Percentiles rank a stretch among this genome's conserved stretches.
These are phyloP conservation scores for Capitulum mitella DNA, from an alignment of 2,888 invertebrate genomes.

Conservation along the genomic window DNA sequence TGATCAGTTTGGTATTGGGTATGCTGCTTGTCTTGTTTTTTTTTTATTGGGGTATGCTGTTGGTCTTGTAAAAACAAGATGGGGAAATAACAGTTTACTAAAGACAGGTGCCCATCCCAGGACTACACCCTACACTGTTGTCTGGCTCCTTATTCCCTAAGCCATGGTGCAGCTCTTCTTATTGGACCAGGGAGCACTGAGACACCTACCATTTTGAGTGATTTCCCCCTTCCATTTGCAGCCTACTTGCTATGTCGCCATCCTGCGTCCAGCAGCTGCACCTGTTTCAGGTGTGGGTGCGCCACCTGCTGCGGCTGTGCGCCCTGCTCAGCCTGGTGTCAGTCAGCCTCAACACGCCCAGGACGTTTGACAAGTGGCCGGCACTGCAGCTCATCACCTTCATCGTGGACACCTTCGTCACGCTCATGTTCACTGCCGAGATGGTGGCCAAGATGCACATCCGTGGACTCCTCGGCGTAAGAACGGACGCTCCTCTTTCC, in stretches of 20 bases:
- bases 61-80: not conserved
- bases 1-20: not conserved
- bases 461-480: conserved; percentile 62
- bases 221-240: not conserved
- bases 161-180: not conserved
- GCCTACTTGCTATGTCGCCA: not conserved
- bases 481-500: too few relatives aligned
- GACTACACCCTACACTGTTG: too few relatives aligned
- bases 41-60: not conserved
- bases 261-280: not conserved
- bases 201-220: too few relatives aligned
- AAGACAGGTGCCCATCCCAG: too few relatives aligned
- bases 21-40: not conserved
- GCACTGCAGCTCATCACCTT: conserved; percentile 84
- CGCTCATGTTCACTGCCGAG: conserved; percentile 91
- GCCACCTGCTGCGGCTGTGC: conserved; percentile 76
- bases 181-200: not conserved
- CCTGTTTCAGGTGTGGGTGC: conserved; percentile 69
- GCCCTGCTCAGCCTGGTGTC: conserved; percentile 90
- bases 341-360: conserved; percentile 95
- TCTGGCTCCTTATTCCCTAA: not conserved
- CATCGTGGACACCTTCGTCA: conserved; percentile 78
- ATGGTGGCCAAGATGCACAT: conserved; percentile 99
- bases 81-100: not conserved
- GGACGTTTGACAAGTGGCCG: conserved; percentile 85